Conservation (phyloP, 2,113 vertebrate genomes). For the Bujurquina vittata region DNA sequence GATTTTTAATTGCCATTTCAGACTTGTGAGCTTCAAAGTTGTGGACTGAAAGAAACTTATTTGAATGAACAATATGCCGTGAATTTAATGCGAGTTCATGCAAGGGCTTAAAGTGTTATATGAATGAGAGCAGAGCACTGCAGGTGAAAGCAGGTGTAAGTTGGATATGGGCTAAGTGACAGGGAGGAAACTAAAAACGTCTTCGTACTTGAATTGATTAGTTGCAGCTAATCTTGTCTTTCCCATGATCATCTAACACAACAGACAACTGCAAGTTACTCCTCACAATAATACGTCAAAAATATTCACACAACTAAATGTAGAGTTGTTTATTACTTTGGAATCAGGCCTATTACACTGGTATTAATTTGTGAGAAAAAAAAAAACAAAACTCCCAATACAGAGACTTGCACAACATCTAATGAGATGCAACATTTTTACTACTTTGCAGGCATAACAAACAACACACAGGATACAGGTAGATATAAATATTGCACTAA, state of each 20-base stretch:
- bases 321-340: not conserved
- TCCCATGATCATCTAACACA: conserved; percentile 20
- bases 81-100: conserved; percentile 16
- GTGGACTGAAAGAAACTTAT: conserved; percentile 13
- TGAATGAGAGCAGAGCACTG: not conserved
- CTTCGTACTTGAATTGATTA: conserved; percentile 44
- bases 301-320: not conserved
- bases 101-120: not conserved
- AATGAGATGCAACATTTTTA: not conserved
- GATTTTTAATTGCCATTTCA: conserved; percentile 21
- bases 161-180: conserved; percentile 44
- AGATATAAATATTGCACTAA: not conserved
- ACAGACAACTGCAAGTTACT: conserved; percentile 12
- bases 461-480: not conserved
- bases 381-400: not conserved
- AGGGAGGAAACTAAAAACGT: conserved; percentile 55
- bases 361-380: not conserved
- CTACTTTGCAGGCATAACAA: not conserved
- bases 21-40: conserved; percentile 21
- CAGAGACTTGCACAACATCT: not conserved
- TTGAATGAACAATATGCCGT: not conserved
- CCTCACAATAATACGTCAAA: not conserved
- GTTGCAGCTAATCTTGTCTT: conserved; percentile 36
- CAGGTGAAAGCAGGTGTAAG: conserved; percentile 32
- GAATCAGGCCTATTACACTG: conserved; percentile 8